phyloP scores from a whole-genome alignment of 2,888 invertebrate species.

The Cepaea hortensis region DNA sequence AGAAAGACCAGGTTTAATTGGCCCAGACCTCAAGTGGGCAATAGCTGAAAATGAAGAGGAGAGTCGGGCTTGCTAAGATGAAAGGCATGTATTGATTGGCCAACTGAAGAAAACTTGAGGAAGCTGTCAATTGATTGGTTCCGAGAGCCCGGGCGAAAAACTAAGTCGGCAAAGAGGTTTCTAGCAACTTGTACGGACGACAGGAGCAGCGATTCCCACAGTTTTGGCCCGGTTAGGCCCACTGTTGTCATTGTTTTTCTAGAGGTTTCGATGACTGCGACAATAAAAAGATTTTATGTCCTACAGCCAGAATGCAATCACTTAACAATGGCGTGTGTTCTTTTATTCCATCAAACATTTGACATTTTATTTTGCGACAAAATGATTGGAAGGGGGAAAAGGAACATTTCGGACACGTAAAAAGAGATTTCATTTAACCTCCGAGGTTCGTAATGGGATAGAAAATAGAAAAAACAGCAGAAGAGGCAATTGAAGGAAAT shows the following conservation, averaged over 20 bases:
- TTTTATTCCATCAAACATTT: slow-evolving; percentile 25
- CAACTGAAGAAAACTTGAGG: slow-evolving; percentile 33
- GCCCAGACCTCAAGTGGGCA: slow-evolving; percentile 48
- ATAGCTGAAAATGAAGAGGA: slow-evolving; percentile 21
- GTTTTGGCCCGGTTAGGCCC: slow-evolving; percentile 16
- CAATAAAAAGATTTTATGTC: slow-evolving; percentile 29
- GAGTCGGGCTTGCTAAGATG: slow-evolving; percentile 32
- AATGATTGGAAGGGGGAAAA: not conserved
- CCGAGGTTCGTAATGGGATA: slow-evolving; percentile 3
- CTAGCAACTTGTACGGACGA: slow-evolving; percentile 25
- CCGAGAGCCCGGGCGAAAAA: slow-evolving; percentile 23
- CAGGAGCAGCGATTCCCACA: slow-evolving; percentile 44
- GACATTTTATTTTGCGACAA: slow-evolving; percentile 7
- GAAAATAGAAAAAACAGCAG: slow-evolving; percentile 9
- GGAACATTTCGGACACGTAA: not conserved
- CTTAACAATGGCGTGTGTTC: slow-evolving; percentile 10
- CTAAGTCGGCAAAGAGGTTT: slow-evolving; percentile 39
- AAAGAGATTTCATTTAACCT: slow-evolving; percentile 8
- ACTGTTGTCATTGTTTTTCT: slow-evolving; percentile 25
- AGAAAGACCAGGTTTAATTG: slow-evolving; percentile 46
- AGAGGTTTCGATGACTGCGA: slow-evolving; percentile 33
- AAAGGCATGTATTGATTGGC: slow-evolving; percentile 46
- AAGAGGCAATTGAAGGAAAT: slow-evolving; percentile 12
- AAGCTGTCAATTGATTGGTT: slow-evolving; percentile 45
- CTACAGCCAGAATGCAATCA: slow-evolving; percentile 30